Conservation (phyloP, 1,140 invertebrate genomes). For the Trichonephila inaurata region DNA sequence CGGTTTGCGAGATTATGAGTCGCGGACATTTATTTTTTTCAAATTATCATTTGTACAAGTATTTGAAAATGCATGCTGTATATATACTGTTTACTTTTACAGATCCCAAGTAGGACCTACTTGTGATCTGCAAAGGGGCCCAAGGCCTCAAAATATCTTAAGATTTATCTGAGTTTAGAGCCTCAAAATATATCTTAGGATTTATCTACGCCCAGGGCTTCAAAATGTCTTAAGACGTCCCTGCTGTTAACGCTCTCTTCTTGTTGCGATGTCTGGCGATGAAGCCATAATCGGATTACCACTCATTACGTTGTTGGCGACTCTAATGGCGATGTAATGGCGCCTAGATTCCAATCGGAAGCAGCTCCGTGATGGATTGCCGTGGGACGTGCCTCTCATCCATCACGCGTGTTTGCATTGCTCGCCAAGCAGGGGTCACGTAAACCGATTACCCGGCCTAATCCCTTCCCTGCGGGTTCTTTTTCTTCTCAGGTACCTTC, state of each 20-base stretch:
- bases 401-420: constrained; percentile 1
- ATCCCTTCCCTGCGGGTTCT: not conserved
- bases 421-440: not conserved
- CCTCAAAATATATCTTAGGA: too few relatives aligned
- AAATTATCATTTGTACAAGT: too few relatives aligned
- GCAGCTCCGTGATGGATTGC: not conserved
- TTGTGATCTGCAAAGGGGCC: too few relatives aligned
- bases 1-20: too few relatives aligned
- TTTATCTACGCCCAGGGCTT: too few relatives aligned
- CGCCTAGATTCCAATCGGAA: constrained; percentile 11
- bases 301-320: not conserved
- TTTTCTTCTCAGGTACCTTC: too few relatives aligned
- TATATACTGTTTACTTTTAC: too few relatives aligned
- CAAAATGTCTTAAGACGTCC: not conserved
- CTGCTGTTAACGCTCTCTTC: not conserved
- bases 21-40: too few relatives aligned
- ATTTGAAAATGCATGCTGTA: too few relatives aligned
- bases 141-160: too few relatives aligned
- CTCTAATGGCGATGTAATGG: constrained; percentile 25
- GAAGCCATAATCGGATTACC: not conserved
- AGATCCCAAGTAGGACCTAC: too few relatives aligned
- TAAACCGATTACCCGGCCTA: not conserved
- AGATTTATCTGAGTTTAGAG: too few relatives aligned
- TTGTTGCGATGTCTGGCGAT: not conserved
- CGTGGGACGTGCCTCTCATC: not conserved